Conservation (phyloP, 2,888 invertebrate species). For the Iselma pallidipennis region DNA sequence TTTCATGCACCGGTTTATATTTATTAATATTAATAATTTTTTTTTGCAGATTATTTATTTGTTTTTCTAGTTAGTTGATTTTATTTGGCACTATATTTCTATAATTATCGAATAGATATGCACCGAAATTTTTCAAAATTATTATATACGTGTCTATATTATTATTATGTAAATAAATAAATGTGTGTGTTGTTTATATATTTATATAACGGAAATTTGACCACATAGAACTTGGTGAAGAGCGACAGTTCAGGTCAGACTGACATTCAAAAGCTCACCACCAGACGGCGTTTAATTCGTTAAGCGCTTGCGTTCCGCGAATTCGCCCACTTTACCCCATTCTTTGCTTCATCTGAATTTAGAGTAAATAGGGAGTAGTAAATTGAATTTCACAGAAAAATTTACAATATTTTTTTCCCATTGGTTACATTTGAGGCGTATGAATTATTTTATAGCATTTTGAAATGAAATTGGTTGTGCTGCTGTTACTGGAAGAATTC, state of each 20-base stretch:
- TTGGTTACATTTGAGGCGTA: too few species aligned
- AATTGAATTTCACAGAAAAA: too few species aligned
- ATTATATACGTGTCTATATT: not conserved
- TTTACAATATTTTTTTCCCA: too few species aligned
- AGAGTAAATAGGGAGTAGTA: constrained; percentile 44
- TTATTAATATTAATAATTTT: not conserved
- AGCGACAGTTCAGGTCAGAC: constrained; percentile 54
- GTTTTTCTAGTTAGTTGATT: not conserved
- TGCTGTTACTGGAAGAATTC: too few species aligned
- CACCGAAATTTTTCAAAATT: constrained; percentile 6
- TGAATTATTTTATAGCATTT: too few species aligned
- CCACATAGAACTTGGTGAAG: constrained; percentile 20
- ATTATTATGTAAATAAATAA: constrained; percentile 16
- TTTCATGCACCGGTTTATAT: not conserved
- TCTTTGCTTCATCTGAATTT: constrained; percentile 12
- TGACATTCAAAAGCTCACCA: constrained; percentile 49
- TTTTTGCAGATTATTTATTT: not conserved
- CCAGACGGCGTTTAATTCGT: constrained; percentile 43
- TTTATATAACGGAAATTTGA: constrained; percentile 7
- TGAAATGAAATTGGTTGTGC: too few species aligned
- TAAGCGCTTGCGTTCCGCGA: constrained; percentile 38
- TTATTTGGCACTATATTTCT: constrained; percentile 19
- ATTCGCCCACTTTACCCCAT: constrained; percentile 33
- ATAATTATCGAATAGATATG: constrained; percentile 14
- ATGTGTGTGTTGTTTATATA: constrained; percentile 15